Percentiles rank a stretch among this genome's conserved stretches.
phyloP scores from a whole-genome alignment of 2,113 vertebrate genomes.

The Apteryx mantelli region DNA sequence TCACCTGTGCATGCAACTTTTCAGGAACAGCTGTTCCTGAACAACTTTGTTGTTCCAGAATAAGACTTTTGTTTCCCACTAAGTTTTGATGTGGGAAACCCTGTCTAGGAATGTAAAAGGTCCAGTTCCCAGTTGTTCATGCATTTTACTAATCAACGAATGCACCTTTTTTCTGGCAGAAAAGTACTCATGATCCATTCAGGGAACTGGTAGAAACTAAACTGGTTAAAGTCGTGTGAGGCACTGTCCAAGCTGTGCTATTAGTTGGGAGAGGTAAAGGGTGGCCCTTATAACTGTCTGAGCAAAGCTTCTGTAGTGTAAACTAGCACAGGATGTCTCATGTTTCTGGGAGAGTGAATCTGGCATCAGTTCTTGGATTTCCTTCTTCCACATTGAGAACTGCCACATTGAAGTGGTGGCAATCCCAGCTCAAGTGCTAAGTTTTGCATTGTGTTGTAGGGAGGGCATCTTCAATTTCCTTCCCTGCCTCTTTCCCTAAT shows the following conservation, averaged over 20 bases:
- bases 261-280: not conserved
- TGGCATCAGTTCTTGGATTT: not conserved
- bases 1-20: not conserved
- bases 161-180: not conserved
- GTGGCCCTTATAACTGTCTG: not conserved
- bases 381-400: not conserved
- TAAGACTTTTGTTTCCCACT: not conserved
- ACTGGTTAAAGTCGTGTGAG: not conserved
- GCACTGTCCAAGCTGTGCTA: not conserved
- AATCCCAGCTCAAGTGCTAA: not conserved
- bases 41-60: not conserved
- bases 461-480: not conserved
- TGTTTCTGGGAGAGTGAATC: not conserved
- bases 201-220: not conserved
- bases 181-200: not conserved
- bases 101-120: not conserved
- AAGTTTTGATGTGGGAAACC: not conserved
- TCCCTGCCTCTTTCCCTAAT: not conserved
- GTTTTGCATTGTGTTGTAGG: not conserved
- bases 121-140: not conserved
- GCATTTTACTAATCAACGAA: not conserved
- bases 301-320: not conserved
- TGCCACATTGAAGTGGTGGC: not conserved
- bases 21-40: not conserved
- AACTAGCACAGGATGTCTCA: not conserved